Evolutionary conservation across 2,888 invertebrate species (phyloP).

Genomic region (Choristoneura rosaceana): DNA sequence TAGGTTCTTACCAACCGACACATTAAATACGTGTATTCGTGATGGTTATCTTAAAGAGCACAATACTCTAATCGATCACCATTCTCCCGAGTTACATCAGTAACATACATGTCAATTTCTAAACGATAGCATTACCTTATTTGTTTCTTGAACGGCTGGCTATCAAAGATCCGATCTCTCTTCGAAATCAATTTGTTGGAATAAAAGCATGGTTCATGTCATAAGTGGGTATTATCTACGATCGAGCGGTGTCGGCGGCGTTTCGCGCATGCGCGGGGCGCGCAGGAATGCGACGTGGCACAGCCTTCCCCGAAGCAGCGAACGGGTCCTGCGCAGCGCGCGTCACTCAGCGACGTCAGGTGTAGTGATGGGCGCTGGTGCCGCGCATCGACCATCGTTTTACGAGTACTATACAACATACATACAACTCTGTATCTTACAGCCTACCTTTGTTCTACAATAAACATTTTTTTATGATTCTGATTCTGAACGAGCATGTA

Average conservation of each 20-base stretch:
- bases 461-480: too few relatives aligned
- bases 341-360: constrained; percentile 54
- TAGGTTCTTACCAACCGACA: constrained; percentile 12
- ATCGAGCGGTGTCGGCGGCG: constrained; percentile 75
- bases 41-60: constrained; percentile 39
- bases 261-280: constrained; percentile 73
- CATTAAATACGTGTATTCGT: constrained; percentile 21
- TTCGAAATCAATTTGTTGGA: constrained; percentile 81
- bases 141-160: constrained; percentile 52
- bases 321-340: constrained; percentile 50
- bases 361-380: constrained; percentile 52
- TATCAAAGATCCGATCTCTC: constrained; percentile 59
- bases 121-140: constrained; percentile 63
- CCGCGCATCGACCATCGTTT: neutral
- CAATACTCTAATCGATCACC: constrained; percentile 62
- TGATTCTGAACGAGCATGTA: too few relatives aligned
- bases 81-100: constrained; percentile 56
- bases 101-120: constrained; percentile 68
- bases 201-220: constrained; percentile 79
- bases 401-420: too few relatives aligned
- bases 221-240: constrained; percentile 78
- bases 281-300: constrained; percentile 63
- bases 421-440: too few relatives aligned
- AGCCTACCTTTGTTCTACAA: too few relatives aligned
- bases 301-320: constrained; percentile 73